phyloP scores from a whole-genome alignment of 2,113 vertebrate species.

The Channa argus region DNA sequence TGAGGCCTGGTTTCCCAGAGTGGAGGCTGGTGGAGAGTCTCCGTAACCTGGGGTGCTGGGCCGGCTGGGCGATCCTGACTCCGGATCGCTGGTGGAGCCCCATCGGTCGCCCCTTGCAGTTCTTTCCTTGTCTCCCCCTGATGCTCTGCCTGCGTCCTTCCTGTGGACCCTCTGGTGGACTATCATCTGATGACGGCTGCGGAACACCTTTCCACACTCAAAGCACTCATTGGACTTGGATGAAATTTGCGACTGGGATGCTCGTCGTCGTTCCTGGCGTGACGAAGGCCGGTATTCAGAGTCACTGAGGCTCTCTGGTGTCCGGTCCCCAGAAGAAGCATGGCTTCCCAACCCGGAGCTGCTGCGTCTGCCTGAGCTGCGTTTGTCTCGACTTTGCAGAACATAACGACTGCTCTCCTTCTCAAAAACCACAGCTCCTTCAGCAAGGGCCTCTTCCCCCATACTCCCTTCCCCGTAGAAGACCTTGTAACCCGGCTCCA shows the following conservation, averaged over 20 bases:
- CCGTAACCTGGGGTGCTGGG: slow-evolving; percentile 90
- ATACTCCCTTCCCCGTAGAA: slow-evolving; percentile 71
- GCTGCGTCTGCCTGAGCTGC: slow-evolving; percentile 81
- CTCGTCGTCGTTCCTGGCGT: slow-evolving; percentile 84
- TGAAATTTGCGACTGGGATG: slow-evolving; percentile 74
- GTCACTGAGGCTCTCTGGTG: slow-evolving; percentile 78
- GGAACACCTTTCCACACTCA: slow-evolving; percentile 95
- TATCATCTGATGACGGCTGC: slow-evolving; percentile 96
- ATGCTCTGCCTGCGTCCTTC: slow-evolving; percentile 82
- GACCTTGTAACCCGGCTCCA: slow-evolving; percentile 85
- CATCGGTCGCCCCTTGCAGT: slow-evolving; percentile 76
- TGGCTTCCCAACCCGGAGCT: slow-evolving; percentile 70
- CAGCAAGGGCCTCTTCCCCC: slow-evolving; percentile 83
- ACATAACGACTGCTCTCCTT: slow-evolving; percentile 89
- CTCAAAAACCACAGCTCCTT: slow-evolving; percentile 87
- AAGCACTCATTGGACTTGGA: slow-evolving; percentile 92
- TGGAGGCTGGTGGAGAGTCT: slow-evolving; percentile 85
- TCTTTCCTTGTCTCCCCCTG: slow-evolving; percentile 74
- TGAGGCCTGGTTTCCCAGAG: slow-evolving; percentile 85
- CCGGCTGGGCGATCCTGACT: slow-evolving; percentile 87
- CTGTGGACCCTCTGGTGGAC: slow-evolving; percentile 94
- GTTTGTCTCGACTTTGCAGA: slow-evolving; percentile 88
- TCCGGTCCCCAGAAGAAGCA: slow-evolving; percentile 74
- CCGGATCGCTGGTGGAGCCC: slow-evolving; percentile 89
- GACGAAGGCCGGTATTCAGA: slow-evolving; percentile 87